phyloP scores from a whole-genome alignment of 2,797 vertebrate genomes.

The Acanthopagrus latus region DNA sequence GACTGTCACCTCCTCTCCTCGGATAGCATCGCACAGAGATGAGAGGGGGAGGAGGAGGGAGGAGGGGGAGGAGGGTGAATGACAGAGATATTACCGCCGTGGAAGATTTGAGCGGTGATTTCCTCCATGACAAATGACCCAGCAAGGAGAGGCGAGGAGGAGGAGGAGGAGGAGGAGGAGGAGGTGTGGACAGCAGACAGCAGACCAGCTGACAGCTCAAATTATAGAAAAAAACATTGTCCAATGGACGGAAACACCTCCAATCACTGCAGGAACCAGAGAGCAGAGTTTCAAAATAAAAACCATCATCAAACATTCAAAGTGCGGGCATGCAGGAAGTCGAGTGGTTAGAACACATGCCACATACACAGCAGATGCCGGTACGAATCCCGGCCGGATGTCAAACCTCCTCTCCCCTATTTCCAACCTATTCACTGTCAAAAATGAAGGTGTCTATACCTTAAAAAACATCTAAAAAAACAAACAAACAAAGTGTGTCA shows the following conservation, averaged over 20 bases:
- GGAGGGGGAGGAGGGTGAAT: constrained; percentile 50
- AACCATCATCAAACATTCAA: too few species aligned
- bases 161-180: constrained; percentile 22
- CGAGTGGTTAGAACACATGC: too few species aligned
- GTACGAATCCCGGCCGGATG: too few species aligned
- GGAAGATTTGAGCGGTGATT: constrained; percentile 73
- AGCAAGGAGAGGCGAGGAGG: constrained; percentile 11
- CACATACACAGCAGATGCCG: too few species aligned
- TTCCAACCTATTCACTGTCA: too few species aligned
- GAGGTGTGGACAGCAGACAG: constrained; percentile 50
- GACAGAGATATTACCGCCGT: constrained; percentile 77
- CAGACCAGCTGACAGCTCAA: constrained; percentile 61
- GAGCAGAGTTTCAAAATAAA: constrained; percentile 2
- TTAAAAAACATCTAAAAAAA: too few species aligned
- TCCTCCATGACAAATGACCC: constrained; percentile 77
- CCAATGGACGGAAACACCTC: constrained; percentile 13
- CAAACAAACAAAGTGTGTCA: too few species aligned
- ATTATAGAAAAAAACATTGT: constrained; percentile 58
- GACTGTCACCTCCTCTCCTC: constrained; percentile 71
- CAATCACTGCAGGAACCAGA: not conserved
- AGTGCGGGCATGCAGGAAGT: too few species aligned
- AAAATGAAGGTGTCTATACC: too few species aligned
- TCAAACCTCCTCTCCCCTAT: too few species aligned
- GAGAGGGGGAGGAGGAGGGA: constrained; percentile 39
- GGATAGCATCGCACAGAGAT: constrained; percentile 68